Evolutionary conservation across 2,113 vertebrate genomes (phyloP).

Genomic region (Emydocephalus ijimae): DNA sequence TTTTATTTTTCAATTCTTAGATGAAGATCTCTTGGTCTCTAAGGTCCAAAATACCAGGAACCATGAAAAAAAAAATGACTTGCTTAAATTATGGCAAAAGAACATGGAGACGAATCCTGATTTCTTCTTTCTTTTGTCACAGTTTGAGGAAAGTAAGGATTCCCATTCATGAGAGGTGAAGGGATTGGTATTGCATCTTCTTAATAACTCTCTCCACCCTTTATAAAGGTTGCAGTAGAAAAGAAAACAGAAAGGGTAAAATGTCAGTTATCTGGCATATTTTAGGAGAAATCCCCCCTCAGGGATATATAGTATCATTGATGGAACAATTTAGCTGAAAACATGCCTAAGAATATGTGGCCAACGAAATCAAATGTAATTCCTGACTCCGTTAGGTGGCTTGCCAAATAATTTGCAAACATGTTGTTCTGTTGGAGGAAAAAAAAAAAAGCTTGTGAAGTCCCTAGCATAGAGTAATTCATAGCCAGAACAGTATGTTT

Average conservation of each 20-base stretch:
- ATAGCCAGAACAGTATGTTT: background rate
- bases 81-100: background rate
- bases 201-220: background rate
- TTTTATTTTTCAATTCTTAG: background rate
- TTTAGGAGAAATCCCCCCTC: background rate
- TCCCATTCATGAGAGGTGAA: background rate
- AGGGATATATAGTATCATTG: background rate
- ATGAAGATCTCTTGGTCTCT: background rate
- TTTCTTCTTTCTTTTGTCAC: background rate
- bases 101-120: background rate
- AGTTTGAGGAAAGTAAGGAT: background rate
- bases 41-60: background rate
- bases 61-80: too few relatives aligned
- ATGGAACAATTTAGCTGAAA: background rate
- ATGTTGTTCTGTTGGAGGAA: background rate
- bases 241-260: background rate
- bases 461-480: background rate
- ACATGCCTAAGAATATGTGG: background rate
- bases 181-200: background rate
- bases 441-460: background rate
- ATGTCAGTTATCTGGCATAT: background rate
- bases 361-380: background rate
- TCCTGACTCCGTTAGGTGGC: background rate
- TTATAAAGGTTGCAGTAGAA: background rate
- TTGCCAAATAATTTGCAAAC: background rate